Evolutionary conservation across 2,888 invertebrate genomes (phyloP), one percentile per base, ranked within the genome.

Genomic region (Dusona sp.): DNA sequence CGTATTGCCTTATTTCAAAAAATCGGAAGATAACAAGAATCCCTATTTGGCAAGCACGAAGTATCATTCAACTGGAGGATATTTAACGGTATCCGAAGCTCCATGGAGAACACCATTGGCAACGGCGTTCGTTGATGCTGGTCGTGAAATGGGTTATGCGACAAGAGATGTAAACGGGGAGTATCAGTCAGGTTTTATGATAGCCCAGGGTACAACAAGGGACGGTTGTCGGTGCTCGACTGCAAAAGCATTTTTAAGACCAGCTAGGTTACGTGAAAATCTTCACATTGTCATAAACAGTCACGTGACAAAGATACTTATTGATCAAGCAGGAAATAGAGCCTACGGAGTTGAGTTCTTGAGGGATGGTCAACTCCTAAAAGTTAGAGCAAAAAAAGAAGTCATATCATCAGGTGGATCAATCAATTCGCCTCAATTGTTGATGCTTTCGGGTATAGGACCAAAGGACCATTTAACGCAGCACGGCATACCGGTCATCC

Each of bases 371-470:
- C 96, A 96, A 94, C 92, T 97, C 0, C 96, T 97, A 90, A 95
- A 97, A 73, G 96, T 98, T 2, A 95, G 97, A 83, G 98, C 98
- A 0, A 96, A 95, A 48, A 98, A 97, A 92, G 98, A 98, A 94
- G 97, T 99, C 0, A 97, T 99, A 73, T 92, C 99, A 2, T 98
- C 98, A 0, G 98, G 97, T 0, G 99, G 99, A 0, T 96, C 99
- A 0, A 96, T 99, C 0, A 99, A 99, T 92, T 97, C 99, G 0
- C 98, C 99, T 0, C 99, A 99, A 92, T 92, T 99, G 2, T 94
- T 99, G 57, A 98, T 99, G 98, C 94, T 99, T 0, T 98, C 98
- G 11, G 99, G 99, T 0, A 96, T 99, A 16, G 98, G 98, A 0
- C 97, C 97, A 0, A 95, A 96, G 75, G 96, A 96, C 29, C 97